Percentiles rank a stretch among this genome's conserved stretches.
Evolutionary conservation across 2,888 invertebrate genomes (phyloP).

Genomic region (Doris montereyensis): DNA sequence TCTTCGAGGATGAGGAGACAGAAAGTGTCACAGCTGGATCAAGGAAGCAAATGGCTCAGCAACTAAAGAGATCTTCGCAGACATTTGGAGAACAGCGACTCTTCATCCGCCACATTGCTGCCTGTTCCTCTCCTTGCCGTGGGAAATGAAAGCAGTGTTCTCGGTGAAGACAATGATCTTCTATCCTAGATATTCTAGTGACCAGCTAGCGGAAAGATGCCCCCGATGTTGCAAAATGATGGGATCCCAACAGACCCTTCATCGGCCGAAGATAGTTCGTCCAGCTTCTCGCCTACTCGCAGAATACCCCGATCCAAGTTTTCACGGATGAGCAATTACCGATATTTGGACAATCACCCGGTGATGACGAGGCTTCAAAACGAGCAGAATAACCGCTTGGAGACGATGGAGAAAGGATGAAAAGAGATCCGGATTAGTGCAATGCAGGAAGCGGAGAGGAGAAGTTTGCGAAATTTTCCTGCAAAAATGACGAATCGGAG

Average conservation of each 20-base stretch:
- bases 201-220: too few species aligned
- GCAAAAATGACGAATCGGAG: constrained; percentile 50
- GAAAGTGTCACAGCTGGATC: constrained; percentile 23
- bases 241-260: too few species aligned
- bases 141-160: background rate
- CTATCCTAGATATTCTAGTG: too few species aligned
- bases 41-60: constrained; percentile 33
- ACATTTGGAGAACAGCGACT: constrained; percentile 29
- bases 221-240: too few species aligned
- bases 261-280: background rate
- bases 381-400: constrained; percentile 62
- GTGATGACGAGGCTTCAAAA: constrained; percentile 62
- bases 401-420: constrained; percentile 62
- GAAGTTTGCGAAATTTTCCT: constrained; percentile 62
- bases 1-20: constrained; percentile 36
- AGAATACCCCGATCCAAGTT: constrained; percentile 26
- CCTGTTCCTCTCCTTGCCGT: too few species aligned
- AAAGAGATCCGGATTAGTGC: constrained; percentile 59
- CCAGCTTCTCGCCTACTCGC: background rate
- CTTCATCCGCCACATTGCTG: too few species aligned
- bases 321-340: constrained; percentile 42
- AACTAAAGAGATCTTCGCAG: constrained; percentile 30
- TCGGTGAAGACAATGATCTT: background rate
- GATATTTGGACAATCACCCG: constrained; percentile 61
- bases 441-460: constrained; percentile 61